A percentile compares a stretch with the other conserved stretches of the same genome.
Conservation (phyloP, 2,113 vertebrate genomes). For the Gobio gobio region DNA sequence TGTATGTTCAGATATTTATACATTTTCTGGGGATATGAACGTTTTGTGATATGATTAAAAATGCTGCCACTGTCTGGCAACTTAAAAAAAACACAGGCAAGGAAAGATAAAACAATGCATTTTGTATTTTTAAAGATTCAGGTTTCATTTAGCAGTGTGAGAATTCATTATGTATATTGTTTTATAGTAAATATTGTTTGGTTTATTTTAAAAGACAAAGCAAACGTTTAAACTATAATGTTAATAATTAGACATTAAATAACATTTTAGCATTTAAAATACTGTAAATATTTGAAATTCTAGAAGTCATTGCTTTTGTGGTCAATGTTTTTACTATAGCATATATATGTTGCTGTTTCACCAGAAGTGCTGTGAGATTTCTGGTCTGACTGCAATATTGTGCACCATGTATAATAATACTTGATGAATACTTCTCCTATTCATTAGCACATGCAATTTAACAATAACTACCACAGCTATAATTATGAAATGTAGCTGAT, state of each 20-base stretch:
- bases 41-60: no score
- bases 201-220: background rate
- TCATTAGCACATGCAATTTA: background rate
- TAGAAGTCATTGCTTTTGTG: background rate
- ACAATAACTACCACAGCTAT: background rate
- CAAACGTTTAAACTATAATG: background rate
- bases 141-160: background rate
- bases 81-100: no score
- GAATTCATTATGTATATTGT: background rate
- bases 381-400: background rate
- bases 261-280: background rate
- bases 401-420: background rate
- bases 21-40: no score
- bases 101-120: background rate
- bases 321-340: no score
- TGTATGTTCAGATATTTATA: no score
- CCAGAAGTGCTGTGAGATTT: no score
- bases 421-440: background rate
- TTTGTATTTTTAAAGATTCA: background rate
- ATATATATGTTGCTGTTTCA: no score
- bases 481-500: constrained; percentile 10
- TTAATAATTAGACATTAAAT: background rate
- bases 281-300: background rate
- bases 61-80: no score
- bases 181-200: background rate